These are phyloP conservation scores for Chironomus striatipennis DNA, from an alignment of 1,140 invertebrate species.

Conservation along the genomic window DNA sequence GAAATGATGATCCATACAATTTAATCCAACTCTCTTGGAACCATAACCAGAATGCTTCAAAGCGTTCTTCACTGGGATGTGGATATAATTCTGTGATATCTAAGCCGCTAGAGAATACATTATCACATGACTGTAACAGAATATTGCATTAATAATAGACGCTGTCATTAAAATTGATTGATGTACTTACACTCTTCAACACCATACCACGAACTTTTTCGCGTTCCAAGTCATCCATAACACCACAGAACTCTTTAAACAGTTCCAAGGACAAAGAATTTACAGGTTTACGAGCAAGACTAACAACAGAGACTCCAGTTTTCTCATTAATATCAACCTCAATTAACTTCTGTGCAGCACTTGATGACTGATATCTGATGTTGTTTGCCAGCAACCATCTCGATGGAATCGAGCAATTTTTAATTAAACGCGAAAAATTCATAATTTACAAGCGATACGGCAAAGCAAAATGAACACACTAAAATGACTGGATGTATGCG, in stretches of 20 bases:
- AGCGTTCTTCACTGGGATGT: background rate
- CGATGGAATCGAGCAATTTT: background rate
- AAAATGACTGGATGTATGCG: background rate
- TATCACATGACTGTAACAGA: background rate
- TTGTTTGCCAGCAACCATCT: background rate
- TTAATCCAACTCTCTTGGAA: slow-evolving; percentile 6
- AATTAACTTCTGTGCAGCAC: background rate
- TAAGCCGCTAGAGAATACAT: background rate
- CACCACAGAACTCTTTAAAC: background rate
- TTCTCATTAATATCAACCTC: background rate
- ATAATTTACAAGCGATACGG: background rate
- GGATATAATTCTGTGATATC: background rate
- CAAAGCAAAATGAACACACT: background rate
- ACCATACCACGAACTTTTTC: background rate
- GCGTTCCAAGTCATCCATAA: background rate
- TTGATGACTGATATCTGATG: background rate
- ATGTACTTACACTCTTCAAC: background rate
- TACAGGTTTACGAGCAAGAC: background rate
- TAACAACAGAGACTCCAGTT: background rate
- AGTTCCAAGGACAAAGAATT: background rate
- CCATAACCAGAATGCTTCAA: background rate
- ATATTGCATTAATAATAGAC: background rate
- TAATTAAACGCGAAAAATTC: slow-evolving; percentile 3
- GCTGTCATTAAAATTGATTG: background rate
- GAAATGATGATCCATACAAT: background rate